phyloP scores from a whole-genome alignment of 2,888 invertebrate species.

The Eumerus sabulonum region DNA sequence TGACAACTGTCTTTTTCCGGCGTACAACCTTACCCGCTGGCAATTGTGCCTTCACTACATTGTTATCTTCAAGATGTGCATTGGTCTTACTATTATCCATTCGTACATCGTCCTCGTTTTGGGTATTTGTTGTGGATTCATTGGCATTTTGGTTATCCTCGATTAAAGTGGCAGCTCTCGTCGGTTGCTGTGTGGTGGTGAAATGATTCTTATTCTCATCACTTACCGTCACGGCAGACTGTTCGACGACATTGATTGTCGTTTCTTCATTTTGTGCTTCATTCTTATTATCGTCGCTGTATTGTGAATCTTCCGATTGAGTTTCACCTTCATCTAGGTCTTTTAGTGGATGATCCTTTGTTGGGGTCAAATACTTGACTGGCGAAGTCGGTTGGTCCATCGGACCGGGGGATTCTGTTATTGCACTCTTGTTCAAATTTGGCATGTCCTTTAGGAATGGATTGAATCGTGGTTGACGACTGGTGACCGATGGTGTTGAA shows the following conservation, averaged over 20 bases:
- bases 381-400: conserved; percentile 19
- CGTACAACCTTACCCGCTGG: conserved; percentile 85
- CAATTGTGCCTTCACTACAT: conserved; percentile 83
- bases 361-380: conserved; percentile 68
- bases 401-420: conserved; percentile 11
- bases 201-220: conserved; percentile 57
- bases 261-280: conserved; percentile 60
- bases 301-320: conserved; percentile 53
- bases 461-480: conserved; percentile 81
- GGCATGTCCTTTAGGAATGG: conserved; percentile 83
- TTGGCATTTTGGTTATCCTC: conserved; percentile 78
- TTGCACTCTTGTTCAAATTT: conserved; percentile 71
- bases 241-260: conserved; percentile 28
- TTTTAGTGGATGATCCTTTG: conserved; percentile 70
- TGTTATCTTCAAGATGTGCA: conserved; percentile 81
- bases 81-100: conserved; percentile 72
- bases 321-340: conserved; percentile 60
- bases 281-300: conserved; percentile 66
- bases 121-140: conserved; percentile 71
- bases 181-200: conserved; percentile 71
- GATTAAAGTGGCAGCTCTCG: conserved; percentile 21
- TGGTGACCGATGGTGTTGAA: conserved; percentile 66
- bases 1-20: conserved; percentile 75
- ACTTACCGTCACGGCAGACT: conserved; percentile 21
- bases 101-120: conserved; percentile 71